phyloP scores from a whole-genome alignment of 2,888 invertebrate genomes.

The Protonemura montana region DNA sequence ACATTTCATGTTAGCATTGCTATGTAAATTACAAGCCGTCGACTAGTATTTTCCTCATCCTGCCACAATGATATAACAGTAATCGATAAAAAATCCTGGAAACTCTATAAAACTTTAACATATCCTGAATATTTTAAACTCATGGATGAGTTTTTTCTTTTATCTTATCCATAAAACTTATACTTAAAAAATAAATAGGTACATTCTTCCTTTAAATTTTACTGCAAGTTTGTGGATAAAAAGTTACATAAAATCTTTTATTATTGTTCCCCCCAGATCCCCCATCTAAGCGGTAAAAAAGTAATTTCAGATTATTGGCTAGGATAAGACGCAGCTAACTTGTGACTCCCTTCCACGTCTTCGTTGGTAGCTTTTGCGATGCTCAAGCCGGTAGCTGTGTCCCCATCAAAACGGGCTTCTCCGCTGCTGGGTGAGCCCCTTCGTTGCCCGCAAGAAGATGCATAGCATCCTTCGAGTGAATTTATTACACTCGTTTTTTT shows the following conservation, averaged over 20 bases:
- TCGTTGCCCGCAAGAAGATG: not conserved
- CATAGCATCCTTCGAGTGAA: not conserved
- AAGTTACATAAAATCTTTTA: constrained; percentile 25
- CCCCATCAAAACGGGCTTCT: not conserved
- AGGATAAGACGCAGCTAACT: constrained; percentile 2
- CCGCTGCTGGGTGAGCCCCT: not conserved
- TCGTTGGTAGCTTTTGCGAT: too few relatives aligned
- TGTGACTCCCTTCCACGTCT: not conserved
- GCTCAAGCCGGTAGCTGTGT: not conserved
- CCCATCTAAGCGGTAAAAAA: constrained; percentile 20
- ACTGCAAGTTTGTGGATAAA: constrained; percentile 23
- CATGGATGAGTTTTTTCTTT: not conserved
- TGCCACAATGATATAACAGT: not conserved
- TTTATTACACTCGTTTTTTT: not conserved
- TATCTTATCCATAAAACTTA: not conserved
- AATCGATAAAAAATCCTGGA: not conserved
- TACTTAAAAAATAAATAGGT: constrained; percentile 12
- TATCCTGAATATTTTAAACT: not conserved
- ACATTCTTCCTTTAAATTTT: constrained; percentile 7
- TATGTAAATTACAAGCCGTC: too few relatives aligned
- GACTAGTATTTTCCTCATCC: too few relatives aligned
- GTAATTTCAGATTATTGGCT: constrained; percentile 31
- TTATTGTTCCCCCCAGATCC: constrained; percentile 1
- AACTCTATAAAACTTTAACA: not conserved
- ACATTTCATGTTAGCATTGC: not conserved